phyloP scores from a whole-genome alignment of 2,797 vertebrate genomes.

The Phataginus tricuspis region DNA sequence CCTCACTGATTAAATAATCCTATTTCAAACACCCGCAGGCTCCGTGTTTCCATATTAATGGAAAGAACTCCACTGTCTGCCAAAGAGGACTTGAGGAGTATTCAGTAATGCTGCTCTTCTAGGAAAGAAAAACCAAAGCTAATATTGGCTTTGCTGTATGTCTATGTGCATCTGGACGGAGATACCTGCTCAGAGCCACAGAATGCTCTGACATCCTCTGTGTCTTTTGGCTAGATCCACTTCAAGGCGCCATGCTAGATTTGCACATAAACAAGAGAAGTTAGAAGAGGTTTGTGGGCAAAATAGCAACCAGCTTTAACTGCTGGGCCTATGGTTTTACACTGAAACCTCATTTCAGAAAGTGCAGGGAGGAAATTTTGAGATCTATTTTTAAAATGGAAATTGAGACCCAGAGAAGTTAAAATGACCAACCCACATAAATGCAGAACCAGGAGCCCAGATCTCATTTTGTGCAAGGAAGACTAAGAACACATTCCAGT shows the following conservation, averaged over 20 bases:
- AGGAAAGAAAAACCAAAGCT: not conserved
- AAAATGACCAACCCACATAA: not conserved
- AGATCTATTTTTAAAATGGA: conserved; percentile 24
- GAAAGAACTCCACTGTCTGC: not conserved
- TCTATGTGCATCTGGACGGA: not conserved
- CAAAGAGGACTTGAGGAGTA: not conserved
- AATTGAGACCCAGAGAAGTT: not conserved
- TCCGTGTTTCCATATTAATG: not conserved
- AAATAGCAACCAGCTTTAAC: not conserved
- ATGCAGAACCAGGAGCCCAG: not conserved
- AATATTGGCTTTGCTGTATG: not conserved
- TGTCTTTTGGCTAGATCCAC: not conserved
- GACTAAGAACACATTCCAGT: not conserved
- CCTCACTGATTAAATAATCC: not conserved
- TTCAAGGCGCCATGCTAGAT: not conserved
- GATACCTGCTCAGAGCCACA: not conserved
- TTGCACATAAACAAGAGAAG: not conserved
- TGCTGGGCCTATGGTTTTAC: not conserved
- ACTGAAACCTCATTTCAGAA: conserved; percentile 27
- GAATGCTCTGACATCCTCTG: not conserved
- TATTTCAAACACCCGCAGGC: conserved; percentile 24
- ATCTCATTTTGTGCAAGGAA: not conserved
- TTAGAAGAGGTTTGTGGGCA: not conserved
- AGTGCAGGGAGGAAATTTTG: not conserved
- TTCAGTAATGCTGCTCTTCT: conserved; percentile 13